Percentiles rank a stretch among this genome's conserved stretches.
Conservation (phyloP, 2,113 vertebrate genomes). For the Diglossa brunneiventris region DNA sequence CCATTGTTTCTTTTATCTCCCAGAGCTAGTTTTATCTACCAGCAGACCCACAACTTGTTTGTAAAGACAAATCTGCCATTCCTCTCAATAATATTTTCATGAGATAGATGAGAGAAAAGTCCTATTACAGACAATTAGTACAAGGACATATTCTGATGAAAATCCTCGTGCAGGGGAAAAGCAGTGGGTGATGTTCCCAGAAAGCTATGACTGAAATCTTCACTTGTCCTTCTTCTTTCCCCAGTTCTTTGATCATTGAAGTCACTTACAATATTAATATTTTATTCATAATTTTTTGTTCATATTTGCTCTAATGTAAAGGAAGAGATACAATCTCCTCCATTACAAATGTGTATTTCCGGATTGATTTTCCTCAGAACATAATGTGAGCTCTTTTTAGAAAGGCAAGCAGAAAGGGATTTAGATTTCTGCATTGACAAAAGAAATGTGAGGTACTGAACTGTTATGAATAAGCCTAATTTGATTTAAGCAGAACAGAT, state of each 20-base stretch:
- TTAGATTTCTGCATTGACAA: neutral
- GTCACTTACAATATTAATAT: neutral
- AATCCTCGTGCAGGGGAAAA: neutral
- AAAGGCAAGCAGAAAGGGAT: neutral
- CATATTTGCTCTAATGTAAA: neutral
- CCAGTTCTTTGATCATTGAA: neutral
- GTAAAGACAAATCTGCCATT: no score
- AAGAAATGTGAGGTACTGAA: neutral
- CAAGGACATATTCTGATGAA: neutral
- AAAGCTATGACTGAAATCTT: neutral
- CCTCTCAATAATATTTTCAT: neutral
- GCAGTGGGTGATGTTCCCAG: neutral
- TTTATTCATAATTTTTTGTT: neutral
- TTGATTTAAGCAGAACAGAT: neutral
- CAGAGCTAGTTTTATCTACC: no score
- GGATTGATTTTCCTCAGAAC: neutral
- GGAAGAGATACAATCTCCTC: neutral
- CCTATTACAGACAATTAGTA: neutral
- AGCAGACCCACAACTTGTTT: no score
- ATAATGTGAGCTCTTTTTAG: neutral
- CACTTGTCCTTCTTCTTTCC: neutral
- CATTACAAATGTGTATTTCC: neutral
- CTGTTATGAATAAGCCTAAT: neutral
- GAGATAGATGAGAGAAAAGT: neutral
- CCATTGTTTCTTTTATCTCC: no score